Percentiles rank a stretch among this genome's conserved stretches.
Conservation (phyloP, 2,113 vertebrate genomes). For the Tachuris rubrigastra region DNA sequence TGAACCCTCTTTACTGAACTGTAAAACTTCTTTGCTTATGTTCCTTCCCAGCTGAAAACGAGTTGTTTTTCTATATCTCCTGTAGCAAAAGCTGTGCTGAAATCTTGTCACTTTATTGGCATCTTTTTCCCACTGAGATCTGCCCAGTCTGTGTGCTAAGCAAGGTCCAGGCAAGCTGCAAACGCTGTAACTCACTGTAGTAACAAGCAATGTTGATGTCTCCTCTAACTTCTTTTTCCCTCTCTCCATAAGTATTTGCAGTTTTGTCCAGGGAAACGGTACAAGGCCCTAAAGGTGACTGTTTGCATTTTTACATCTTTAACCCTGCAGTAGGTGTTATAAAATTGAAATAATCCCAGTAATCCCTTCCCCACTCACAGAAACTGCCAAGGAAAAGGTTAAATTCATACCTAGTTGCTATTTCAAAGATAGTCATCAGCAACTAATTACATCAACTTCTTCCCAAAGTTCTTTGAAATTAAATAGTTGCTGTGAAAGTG, state of each 20-base stretch:
- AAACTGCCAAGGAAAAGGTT: slow-evolving; percentile 24
- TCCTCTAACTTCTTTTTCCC: not conserved
- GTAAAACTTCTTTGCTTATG: slow-evolving; percentile 61
- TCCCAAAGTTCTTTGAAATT: slow-evolving; percentile 6
- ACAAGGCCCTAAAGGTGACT: slow-evolving; percentile 21
- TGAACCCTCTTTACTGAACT: slow-evolving; percentile 74
- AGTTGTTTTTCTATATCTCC: slow-evolving; percentile 57
- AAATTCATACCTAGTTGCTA: not conserved
- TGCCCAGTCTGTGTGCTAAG: slow-evolving; percentile 51
- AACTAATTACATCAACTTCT: not conserved
- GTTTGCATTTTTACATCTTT: not conserved
- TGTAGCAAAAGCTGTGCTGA: slow-evolving; percentile 62
- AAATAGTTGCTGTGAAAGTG: not conserved
- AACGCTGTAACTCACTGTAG: slow-evolving; percentile 37
- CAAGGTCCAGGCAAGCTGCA: slow-evolving; percentile 41
- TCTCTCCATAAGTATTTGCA: slow-evolving; percentile 1
- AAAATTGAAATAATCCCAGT: not conserved
- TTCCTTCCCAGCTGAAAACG: slow-evolving; percentile 67
- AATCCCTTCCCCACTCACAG: not conserved
- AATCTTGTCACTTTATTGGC: slow-evolving; percentile 65
- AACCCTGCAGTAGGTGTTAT: not conserved
- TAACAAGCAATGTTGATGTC: not conserved
- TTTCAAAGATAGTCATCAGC: not conserved
- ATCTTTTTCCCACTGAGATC: slow-evolving; percentile 47
- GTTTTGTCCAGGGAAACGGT: slow-evolving; percentile 35